Evolutionary conservation across 2,797 vertebrate species (phyloP).

Genomic region (Oryzias dopingdopingensis): DNA sequence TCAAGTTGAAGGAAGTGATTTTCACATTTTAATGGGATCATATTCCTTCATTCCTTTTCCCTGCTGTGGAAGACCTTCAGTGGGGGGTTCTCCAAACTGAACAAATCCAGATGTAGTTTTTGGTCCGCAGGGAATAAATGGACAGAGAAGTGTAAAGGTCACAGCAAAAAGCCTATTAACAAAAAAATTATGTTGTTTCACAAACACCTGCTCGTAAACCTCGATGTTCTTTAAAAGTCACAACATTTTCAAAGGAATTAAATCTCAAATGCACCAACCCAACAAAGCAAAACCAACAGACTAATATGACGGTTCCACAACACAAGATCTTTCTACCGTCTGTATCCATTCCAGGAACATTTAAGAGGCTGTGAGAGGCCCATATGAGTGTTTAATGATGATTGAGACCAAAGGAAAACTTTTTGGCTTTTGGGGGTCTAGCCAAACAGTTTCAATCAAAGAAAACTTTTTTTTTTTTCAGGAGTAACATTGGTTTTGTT

Average conservation of each 20-base stretch:
- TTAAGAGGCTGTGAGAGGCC: conserved; percentile 20
- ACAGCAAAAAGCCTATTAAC: conserved; percentile 23
- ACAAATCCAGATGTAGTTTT: conserved; percentile 53
- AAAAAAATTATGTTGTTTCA: conserved; percentile 7
- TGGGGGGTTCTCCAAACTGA: conserved; percentile 38
- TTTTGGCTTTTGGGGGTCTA: too few relatives aligned
- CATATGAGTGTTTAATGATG: neutral
- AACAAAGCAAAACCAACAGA: conserved; percentile 22
- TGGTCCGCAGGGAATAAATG: conserved; percentile 28
- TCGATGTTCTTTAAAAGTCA: conserved; percentile 53
- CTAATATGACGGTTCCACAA: conserved; percentile 32
- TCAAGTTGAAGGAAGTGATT: neutral
- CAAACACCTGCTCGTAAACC: conserved; percentile 37
- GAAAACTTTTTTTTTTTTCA: too few relatives aligned
- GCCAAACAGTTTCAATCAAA: too few relatives aligned
- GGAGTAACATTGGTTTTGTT: too few relatives aligned
- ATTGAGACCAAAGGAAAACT: too few relatives aligned
- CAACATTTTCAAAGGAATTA: conserved; percentile 14
- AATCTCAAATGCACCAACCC: too few relatives aligned
- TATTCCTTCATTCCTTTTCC: conserved; percentile 25
- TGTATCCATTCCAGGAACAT: conserved; percentile 3
- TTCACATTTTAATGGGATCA: conserved; percentile 32
- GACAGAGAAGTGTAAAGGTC: conserved; percentile 22
- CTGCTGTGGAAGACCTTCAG: conserved; percentile 35
- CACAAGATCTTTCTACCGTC: conserved; percentile 27